A percentile compares a stretch with the other conserved stretches of the same genome.
These are phyloP conservation scores for Drosophila subsilvestris DNA, from an alignment of 2,888 invertebrate species.

Conservation along the genomic window DNA sequence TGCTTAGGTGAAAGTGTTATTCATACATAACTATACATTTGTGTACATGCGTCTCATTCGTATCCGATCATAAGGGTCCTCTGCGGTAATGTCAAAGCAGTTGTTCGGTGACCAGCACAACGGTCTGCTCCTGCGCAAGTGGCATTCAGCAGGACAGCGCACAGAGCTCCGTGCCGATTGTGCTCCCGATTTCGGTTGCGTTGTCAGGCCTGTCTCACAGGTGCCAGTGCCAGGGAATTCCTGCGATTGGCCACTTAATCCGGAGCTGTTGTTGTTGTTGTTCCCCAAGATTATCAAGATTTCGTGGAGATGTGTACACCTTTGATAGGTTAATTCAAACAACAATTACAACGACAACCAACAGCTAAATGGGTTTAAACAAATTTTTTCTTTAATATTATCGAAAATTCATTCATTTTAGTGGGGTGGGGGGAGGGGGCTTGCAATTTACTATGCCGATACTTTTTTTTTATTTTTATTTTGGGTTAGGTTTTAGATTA, in stretches of 20 bases:
- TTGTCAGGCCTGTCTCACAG: conserved; percentile 77
- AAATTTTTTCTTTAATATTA: conserved; percentile 7
- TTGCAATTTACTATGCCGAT: conserved; percentile 14
- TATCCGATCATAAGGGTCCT: conserved; percentile 6
- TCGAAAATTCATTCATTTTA: conserved; percentile 6
- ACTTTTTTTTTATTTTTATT: conserved; percentile 7
- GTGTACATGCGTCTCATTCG: conserved; percentile 28
- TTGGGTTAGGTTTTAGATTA: conserved; percentile 28
- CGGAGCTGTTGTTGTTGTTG: conserved; percentile 14
- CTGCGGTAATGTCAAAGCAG: conserved; percentile 56
- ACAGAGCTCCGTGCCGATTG: conserved; percentile 86
- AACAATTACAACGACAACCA: conserved; percentile 39
- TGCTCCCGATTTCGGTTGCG: conserved; percentile 63
- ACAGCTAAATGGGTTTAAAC: conserved; percentile 24
- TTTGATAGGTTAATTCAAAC: conserved; percentile 28
- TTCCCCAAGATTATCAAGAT: conserved; percentile 44
- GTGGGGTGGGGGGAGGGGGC: conserved; percentile 13
- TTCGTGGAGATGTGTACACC: background rate
- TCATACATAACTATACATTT: background rate
- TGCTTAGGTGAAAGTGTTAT: too few species aligned
- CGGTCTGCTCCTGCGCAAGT: conserved; percentile 95
- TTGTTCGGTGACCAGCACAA: conserved; percentile 85
- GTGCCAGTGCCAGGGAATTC: conserved; percentile 12
- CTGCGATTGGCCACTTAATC: conserved; percentile 31
- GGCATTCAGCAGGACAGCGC: conserved; percentile 97